Evolutionary conservation across 1,140 invertebrate genomes (phyloP), one percentile per base, ranked within the genome.

Genomic region (Anagrus nilaparvatae): DNA sequence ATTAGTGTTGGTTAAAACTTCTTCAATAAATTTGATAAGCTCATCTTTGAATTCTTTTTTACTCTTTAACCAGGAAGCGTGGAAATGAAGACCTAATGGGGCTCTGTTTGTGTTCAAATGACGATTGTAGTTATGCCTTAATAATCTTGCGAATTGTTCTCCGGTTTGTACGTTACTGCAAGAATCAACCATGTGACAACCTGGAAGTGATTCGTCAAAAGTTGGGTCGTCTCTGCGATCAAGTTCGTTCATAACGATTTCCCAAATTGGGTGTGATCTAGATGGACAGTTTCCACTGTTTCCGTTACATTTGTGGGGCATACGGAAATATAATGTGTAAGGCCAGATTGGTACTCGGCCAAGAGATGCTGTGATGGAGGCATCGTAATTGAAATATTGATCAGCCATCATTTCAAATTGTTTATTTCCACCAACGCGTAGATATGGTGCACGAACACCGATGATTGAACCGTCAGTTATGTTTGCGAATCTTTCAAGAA

Each of bases 341-440:
- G 91, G 91, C 91, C 91, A 96, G 56, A 95, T 86, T 21, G 89
- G 90, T 5, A 88, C 85, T 24, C 87, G 81, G 12, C 83, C 79
- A 39, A 91, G 71, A 4, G 89, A 84, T 17, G 88, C 89, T 0
- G 90, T 93, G 55, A 95, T 93, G 3, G 89, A 92, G 4, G 90
- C 86, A 61, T 95, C 90, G 61, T 94, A 95, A 8, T 92, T 82
- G 61, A 94, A 94, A 67, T 87, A 91, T 59, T 93, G 87, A 59
- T 94, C 89, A 40, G 84, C 82, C 87, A 94, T 92, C 87, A 94
- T 93, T 63, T 89, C 83, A 63, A 94, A 93, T 72, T 95, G 89
- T 50, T 87, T 90, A 69, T 94, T 92, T 51, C 92, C 91, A 44
- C 92, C 91, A 1, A 93, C 85, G 16, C 87, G 72, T 5, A 96